These are phyloP conservation scores for Sebastes flavidus DNA, from an alignment of 2,797 vertebrate species.

Conservation along the genomic window DNA sequence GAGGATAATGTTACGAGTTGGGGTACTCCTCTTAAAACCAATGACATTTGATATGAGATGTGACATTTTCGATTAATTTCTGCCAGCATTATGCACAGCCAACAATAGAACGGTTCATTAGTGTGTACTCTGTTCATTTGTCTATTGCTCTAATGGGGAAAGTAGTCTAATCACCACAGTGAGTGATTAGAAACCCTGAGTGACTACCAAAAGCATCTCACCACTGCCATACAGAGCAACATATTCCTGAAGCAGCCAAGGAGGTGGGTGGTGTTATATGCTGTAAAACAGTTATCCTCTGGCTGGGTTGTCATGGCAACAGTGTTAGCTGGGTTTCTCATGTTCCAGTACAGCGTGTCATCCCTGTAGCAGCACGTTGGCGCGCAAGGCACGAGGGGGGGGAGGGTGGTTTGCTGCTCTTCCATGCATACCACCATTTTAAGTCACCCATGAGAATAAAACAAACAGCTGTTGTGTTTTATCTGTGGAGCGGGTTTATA, in stretches of 20 bases:
- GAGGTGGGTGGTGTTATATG: slow-evolving; percentile 62
- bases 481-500: not conserved
- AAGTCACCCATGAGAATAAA: slow-evolving; percentile 53
- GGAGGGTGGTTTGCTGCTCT: slow-evolving; percentile 13
- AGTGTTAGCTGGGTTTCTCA: slow-evolving; percentile 74
- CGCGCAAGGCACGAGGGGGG: not conserved
- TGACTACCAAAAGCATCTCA: slow-evolving; percentile 21
- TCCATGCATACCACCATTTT: slow-evolving; percentile 62
- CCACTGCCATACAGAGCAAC: slow-evolving; percentile 5
- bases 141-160: not conserved
- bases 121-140: slow-evolving; percentile 3
- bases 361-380: slow-evolving; percentile 59
- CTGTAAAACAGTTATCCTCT: slow-evolving; percentile 81
- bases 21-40: slow-evolving; percentile 17
- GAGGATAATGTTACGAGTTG: not conserved
- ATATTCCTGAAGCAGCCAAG: slow-evolving; percentile 49
- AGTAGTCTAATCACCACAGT: not conserved
- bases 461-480: slow-evolving; percentile 52
- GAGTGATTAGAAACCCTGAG: slow-evolving; percentile 18
- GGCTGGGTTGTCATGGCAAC: slow-evolving; percentile 85
- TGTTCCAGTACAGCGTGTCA: slow-evolving; percentile 72
- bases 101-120: slow-evolving; percentile 14
- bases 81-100: not conserved
- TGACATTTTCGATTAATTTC: slow-evolving; percentile 52
- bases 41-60: slow-evolving; percentile 43